Conservation (phyloP, 2,113 vertebrate genomes). For the Natator depressus region DNA sequence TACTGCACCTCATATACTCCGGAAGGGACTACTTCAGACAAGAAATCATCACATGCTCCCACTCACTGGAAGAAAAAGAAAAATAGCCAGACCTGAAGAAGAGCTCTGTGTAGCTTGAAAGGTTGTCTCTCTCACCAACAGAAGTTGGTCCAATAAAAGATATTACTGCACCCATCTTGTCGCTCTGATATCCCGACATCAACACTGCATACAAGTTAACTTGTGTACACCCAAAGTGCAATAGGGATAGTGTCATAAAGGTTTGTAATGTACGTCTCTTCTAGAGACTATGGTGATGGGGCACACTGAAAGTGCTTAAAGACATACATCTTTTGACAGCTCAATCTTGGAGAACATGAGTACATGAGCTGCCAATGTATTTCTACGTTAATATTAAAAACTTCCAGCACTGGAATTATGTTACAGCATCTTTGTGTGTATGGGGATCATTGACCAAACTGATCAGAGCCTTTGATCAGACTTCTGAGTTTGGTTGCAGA, state of each 20-base stretch:
- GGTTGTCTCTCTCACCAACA: neutral
- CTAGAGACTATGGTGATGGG: rapidly evolving
- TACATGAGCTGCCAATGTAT: neutral
- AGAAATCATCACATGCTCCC: neutral
- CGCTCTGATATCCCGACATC: neutral
- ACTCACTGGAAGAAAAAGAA: neutral
- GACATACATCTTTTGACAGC: neutral
- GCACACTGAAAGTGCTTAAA: neutral
- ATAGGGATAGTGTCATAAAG: rapidly evolving
- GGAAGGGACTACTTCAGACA: neutral
- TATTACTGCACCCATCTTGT: neutral
- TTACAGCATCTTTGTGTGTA: neutral
- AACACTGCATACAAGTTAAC: neutral
- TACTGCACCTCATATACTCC: neutral
- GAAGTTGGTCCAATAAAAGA: neutral
- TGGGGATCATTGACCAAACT: neutral
- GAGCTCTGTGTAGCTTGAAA: too few species aligned
- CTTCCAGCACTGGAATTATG: rapidly evolving
- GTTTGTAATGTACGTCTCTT: neutral
- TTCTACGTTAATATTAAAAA: neutral
- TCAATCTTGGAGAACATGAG: neutral
- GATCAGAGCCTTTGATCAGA: neutral
- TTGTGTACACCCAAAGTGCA: neutral
- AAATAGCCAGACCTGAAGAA: neutral
- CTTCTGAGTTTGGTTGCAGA: neutral